Percentiles rank a stretch among this genome's conserved stretches.
Evolutionary conservation across 2,797 vertebrate species (phyloP).

Genomic region (Protonibea diacanthus): DNA sequence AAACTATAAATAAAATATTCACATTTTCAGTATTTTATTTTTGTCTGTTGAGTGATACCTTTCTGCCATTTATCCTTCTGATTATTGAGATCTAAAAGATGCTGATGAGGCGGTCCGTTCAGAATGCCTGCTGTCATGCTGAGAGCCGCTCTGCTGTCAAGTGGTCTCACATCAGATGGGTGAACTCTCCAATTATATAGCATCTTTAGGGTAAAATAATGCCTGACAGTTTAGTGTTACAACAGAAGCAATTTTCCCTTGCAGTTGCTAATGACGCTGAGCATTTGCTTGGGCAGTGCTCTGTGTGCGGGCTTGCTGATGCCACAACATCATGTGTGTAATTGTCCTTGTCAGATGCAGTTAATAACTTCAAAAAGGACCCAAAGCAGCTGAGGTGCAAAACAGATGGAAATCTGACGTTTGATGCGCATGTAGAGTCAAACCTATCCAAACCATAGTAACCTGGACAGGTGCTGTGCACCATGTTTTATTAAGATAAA

Average conservation of each 20-base stretch:
- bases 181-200: constrained; percentile 29
- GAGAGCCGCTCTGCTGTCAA: not conserved
- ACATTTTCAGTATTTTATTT: not conserved
- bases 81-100: not conserved
- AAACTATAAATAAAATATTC: not conserved
- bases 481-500: not conserved
- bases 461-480: not conserved
- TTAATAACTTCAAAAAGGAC: constrained; percentile 5
- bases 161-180: constrained; percentile 12
- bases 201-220: constrained; percentile 19
- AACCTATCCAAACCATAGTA: not conserved
- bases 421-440: not conserved
- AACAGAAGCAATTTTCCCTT: constrained; percentile 26
- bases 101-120: not conserved
- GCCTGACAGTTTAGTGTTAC: constrained; percentile 3
- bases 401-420: not conserved
- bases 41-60: not conserved
- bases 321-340: constrained; percentile 10
- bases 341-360: constrained; percentile 1
- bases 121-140: constrained; percentile 1
- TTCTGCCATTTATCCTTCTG: not conserved
- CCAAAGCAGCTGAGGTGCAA: not conserved
- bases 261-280: constrained; percentile 1
- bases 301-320: constrained; percentile 1
- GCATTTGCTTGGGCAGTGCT: not conserved